These are phyloP conservation scores for Boulengeromyrus knoepffleri DNA, from an alignment of 2,113 vertebrate species.

Conservation along the genomic window DNA sequence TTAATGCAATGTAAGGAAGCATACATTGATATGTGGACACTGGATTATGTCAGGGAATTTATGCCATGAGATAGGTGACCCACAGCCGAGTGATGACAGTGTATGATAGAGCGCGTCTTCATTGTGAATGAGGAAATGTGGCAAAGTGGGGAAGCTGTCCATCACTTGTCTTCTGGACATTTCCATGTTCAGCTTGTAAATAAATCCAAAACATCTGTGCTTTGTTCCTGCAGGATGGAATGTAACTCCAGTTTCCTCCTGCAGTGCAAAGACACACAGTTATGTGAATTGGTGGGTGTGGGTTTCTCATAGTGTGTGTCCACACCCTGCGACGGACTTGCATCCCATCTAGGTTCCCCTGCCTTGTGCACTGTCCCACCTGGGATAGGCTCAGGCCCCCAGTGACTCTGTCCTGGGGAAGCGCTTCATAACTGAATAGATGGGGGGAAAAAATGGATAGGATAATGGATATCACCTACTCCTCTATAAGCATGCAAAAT, in stretches of 20 bases:
- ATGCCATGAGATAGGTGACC: not conserved
- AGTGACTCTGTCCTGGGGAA: not conserved
- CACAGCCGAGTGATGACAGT: not conserved
- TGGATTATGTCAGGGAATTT: not conserved
- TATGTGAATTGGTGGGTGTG: not conserved
- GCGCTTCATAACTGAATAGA: not conserved
- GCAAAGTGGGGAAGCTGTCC: not conserved
- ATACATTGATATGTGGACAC: not conserved
- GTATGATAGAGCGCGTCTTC: not conserved
- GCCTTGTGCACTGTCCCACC: not conserved
- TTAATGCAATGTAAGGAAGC: not conserved
- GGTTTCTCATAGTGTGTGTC: not conserved
- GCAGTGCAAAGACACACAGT: not conserved
- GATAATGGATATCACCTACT: not conserved
- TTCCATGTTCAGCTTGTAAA: not conserved
- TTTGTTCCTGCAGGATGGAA: not conserved
- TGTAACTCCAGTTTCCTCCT: not conserved
- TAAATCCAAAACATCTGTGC: not conserved
- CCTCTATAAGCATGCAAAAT: not conserved
- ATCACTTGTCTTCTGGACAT: not conserved
- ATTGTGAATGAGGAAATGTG: slow-evolving; percentile 19
- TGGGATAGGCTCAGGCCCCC: not conserved
- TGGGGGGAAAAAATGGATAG: not conserved
- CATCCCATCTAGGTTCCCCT: not conserved
- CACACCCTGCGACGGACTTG: not conserved